Evolutionary conservation across 2,888 invertebrate genomes (phyloP).

Genomic region (Tigriopus californicus): DNA sequence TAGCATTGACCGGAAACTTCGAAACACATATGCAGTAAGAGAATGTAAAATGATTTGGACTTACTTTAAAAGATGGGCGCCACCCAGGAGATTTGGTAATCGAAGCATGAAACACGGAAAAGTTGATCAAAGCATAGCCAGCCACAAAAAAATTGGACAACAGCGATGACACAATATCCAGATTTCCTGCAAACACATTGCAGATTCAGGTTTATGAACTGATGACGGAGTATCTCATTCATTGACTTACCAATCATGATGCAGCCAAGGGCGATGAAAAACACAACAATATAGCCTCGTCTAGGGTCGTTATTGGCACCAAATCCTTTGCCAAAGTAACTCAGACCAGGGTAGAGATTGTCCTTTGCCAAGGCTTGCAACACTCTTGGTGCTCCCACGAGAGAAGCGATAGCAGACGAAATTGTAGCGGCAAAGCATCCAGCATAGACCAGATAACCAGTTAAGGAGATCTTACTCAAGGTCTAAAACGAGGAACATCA

Average conservation of each 20-base stretch:
- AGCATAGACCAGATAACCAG: conserved; percentile 87
- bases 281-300: conserved; percentile 37
- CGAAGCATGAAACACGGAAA: conserved; percentile 36
- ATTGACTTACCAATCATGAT: conserved; percentile 19
- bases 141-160: conserved; percentile 36
- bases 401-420: conserved; percentile 81
- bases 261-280: neutral
- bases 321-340: conserved; percentile 62
- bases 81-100: conserved; percentile 34
- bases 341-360: conserved; percentile 78
- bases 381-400: conserved; percentile 37
- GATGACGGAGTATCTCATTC: too few species aligned
- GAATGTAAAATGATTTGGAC: too few species aligned
- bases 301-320: conserved; percentile 42
- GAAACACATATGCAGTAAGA: too few species aligned
- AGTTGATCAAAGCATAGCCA: conserved; percentile 35
- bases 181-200: conserved; percentile 27
- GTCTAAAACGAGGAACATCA: neutral
- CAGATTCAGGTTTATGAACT: too few species aligned
- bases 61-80: conserved; percentile 33
- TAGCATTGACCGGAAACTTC: too few species aligned
- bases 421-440: conserved; percentile 94
- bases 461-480: conserved; percentile 43
- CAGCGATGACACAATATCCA: conserved; percentile 34
- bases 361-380: conserved; percentile 64